Evolutionary conservation across 2,888 invertebrate species (phyloP), one percentile per base, ranked within the genome.

Genomic region (Thereva unica): DNA sequence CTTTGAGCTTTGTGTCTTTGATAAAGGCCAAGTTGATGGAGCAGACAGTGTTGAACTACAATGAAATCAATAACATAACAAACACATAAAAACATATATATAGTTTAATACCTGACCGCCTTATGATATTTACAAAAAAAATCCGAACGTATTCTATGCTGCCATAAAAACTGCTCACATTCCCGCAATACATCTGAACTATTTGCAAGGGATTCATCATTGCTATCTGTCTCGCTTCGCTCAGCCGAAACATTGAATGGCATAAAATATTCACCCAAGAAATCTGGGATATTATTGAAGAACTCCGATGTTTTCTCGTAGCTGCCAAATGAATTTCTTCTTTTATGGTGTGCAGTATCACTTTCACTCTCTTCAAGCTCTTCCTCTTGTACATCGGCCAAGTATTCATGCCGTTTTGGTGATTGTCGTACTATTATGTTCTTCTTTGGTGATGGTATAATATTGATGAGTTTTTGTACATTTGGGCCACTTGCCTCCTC

Each of bases 71-170:
- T 52, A 10, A 54, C 4, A n/a, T 50, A 65, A 67, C 57, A 34
- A 49, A 35, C 37, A 57, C 12, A 34, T 37, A 68, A 40, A 55
- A 37, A 8, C 41, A 44, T 40, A 42, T 9, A 8, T 6, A 23
- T 38, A 73, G 72, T 47, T 75, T 72, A 76, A 73, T 74, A 82
- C 80, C 82, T 82, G 72, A 84, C 78, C 66, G 83, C 82, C 75
- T 83, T 83, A 71, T 84, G 84, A 78, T 89, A 86, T 71, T 86
- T 84, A 80, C 91, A 91, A 82, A 91, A 91, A 82, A 91, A 90
- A 78, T 91, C 90, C 0, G 90, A 88, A 37, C 87, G 86, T 75
- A 89, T 89, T 74, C 87, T 85, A 79, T 90, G 85, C 54, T 83
- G 82, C 70, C 83, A 84, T 67, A 89, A 83, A 78, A 86, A 86